Conservation (phyloP, 2,888 invertebrate genomes). For the Amitus sp. region DNA sequence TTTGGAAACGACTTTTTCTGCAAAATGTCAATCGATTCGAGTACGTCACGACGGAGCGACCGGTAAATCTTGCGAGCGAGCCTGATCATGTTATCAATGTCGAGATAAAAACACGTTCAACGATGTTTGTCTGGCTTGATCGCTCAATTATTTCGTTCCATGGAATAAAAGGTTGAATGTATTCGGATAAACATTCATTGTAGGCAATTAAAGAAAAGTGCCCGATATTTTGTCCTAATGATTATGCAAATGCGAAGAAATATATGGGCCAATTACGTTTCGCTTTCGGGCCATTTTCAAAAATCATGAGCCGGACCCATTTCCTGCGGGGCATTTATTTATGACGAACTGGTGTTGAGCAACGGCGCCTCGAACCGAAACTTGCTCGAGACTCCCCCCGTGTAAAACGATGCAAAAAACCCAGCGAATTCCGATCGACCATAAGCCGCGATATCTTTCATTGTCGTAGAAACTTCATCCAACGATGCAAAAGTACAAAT, state of each 20-base stretch:
- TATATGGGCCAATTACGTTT: background rate
- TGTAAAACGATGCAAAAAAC: too few relatives aligned
- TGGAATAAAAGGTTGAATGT: background rate
- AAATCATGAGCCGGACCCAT: background rate
- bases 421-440: background rate
- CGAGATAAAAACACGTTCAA: background rate
- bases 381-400: background rate
- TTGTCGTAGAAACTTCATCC: too few relatives aligned
- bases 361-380: conserved; percentile 2
- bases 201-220: background rate
- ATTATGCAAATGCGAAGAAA: background rate
- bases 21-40: conserved; percentile 11
- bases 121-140: background rate
- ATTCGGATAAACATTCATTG: background rate
- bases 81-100: background rate
- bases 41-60: conserved; percentile 2
- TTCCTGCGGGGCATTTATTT: background rate
- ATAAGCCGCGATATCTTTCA: too few relatives aligned
- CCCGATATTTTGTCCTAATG: background rate
- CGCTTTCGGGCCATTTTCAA: background rate
- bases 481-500: too few relatives aligned
- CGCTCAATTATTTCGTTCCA: background rate
- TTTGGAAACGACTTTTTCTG: conserved; percentile 2
- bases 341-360: conserved; percentile 3
- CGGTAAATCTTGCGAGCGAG: conserved; percentile 1